Percentiles rank a stretch among this genome's conserved stretches.
phyloP scores from a whole-genome alignment of 2,113 vertebrate genomes.

The Onychostruthus taczanowskii region DNA sequence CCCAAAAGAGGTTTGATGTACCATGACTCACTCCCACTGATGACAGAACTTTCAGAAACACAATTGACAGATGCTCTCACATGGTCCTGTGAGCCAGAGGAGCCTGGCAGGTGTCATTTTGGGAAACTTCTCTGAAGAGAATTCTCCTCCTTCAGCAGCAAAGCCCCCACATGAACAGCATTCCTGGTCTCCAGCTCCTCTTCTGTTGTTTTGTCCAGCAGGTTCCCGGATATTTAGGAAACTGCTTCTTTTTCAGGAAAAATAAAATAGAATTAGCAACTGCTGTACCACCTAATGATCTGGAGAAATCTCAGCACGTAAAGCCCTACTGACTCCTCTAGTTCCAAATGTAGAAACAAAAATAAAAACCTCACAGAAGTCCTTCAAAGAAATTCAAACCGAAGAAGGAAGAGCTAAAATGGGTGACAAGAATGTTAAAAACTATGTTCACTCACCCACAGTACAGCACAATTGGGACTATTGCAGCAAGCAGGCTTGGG shows the following conservation, averaged over 20 bases:
- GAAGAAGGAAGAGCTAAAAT: not conserved
- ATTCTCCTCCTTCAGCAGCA: not conserved
- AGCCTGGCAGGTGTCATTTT: rapidly evolving
- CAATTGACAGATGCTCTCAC: rapidly evolving
- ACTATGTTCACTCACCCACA: not conserved
- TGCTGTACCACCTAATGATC: not conserved
- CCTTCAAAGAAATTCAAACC: not conserved
- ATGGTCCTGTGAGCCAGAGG: not conserved
- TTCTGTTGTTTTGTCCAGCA: not conserved
- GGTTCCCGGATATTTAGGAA: not conserved
- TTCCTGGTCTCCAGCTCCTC: not conserved
- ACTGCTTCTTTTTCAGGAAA: not conserved
- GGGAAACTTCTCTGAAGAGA: not conserved
- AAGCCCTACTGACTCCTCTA: not conserved
- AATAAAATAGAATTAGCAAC: not conserved
- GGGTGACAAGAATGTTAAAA: not conserved
- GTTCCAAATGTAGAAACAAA: not conserved
- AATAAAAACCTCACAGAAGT: not conserved
- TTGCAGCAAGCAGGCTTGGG: not conserved
- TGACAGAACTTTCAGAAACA: not conserved
- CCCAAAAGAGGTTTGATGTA: not conserved
- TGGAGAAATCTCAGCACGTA: not conserved
- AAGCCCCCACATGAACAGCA: not conserved
- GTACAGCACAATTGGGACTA: not conserved
- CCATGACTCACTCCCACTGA: rapidly evolving